Evolutionary conservation across 2,113 vertebrate genomes (phyloP).

Genomic region (Loxodonta africana): DNA sequence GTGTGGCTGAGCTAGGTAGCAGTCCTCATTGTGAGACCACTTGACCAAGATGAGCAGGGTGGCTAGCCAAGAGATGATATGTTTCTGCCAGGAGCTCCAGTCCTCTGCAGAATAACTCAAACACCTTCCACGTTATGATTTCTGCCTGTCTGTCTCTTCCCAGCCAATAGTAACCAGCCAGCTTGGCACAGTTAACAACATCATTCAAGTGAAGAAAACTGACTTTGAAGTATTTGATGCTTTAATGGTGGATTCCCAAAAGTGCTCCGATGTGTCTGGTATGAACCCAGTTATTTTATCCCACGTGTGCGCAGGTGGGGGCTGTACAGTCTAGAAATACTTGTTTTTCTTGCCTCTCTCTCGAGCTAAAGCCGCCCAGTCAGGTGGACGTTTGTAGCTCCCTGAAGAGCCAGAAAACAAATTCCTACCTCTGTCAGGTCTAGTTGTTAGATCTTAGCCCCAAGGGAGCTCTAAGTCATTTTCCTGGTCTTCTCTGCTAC

Average conservation of each 20-base stretch:
- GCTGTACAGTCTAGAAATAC: not conserved
- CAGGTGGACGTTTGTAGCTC: not conserved
- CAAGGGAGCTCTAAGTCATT: not conserved
- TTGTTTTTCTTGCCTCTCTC: constrained; percentile 35
- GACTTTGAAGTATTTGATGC: constrained; percentile 99
- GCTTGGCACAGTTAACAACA: constrained; percentile 96
- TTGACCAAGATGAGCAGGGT: not conserved
- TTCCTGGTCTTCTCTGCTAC: not conserved
- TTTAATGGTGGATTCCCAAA: constrained; percentile 96
- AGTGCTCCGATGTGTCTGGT: constrained; percentile 96
- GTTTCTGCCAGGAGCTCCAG: not conserved
- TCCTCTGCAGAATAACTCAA: not conserved
- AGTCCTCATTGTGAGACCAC: not conserved
- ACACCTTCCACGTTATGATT: constrained; percentile 46
- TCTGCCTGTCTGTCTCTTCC: constrained; percentile 77
- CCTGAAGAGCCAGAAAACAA: not conserved
- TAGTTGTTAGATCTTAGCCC: not conserved
- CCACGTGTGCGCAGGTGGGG: constrained; percentile 43
- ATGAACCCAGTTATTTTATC: constrained; percentile 79
- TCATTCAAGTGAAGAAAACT: constrained; percentile 96
- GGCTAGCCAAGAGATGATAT: not conserved
- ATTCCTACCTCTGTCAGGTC: not conserved
- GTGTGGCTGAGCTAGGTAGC: not conserved
- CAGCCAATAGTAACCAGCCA: constrained; percentile 95
- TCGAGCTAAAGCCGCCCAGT: not conserved